A percentile compares a stretch with the other conserved stretches of the same genome.
Conservation (phyloP, 1,140 invertebrate species). For the Formica selysi region DNA sequence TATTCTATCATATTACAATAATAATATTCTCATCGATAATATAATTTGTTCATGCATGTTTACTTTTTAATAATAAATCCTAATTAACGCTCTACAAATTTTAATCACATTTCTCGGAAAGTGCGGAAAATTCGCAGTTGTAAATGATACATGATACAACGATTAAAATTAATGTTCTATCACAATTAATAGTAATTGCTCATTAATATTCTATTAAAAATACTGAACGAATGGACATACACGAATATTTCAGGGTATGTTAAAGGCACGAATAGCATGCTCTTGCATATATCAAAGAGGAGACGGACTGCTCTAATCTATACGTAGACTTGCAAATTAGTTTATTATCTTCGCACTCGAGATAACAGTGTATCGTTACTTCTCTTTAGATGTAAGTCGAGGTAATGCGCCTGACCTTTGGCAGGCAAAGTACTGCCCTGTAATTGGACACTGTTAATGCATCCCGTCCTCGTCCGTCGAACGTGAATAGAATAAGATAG, state of each 20-base stretch:
- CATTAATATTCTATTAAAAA: not conserved
- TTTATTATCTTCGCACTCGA: constrained; percentile 51
- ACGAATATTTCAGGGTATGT: not conserved
- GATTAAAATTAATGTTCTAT: constrained; percentile 3
- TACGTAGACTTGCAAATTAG: constrained; percentile 48
- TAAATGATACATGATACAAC: not conserved
- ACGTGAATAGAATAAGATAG: constrained; percentile 74
- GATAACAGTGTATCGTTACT: constrained; percentile 27
- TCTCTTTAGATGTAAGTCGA: constrained; percentile 21
- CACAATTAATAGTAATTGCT: not conserved
- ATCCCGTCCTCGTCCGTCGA: constrained; percentile 67
- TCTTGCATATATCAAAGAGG: not conserved
- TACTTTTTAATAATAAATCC: constrained; percentile 16
- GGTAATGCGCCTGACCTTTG: constrained; percentile 54
- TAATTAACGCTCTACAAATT: not conserved
- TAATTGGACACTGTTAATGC: constrained; percentile 77
- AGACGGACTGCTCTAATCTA: constrained; percentile 4
- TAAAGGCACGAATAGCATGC: not conserved
- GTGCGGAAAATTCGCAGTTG: not conserved
- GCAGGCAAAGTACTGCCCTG: constrained; percentile 49
- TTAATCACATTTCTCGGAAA: not conserved
- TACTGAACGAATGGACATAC: not conserved
- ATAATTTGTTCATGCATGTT: not conserved
- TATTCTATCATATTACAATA: not conserved
- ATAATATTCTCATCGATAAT: not conserved